Evolutionary conservation across 1,140 invertebrate genomes (phyloP), one percentile per base, ranked within the genome.

Genomic region (Ceratina japonica): DNA sequence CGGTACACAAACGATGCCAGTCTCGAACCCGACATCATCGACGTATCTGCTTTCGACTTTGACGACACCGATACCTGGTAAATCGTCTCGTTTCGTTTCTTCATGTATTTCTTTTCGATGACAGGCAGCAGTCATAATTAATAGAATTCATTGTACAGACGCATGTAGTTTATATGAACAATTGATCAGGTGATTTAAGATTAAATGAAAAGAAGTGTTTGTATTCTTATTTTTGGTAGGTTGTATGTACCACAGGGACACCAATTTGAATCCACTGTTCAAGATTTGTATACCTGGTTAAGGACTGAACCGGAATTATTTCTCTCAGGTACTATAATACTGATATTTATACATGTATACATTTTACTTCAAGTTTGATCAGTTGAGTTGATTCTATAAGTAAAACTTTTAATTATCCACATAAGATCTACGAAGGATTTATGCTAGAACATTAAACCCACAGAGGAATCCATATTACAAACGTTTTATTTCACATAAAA

Each of bases 281-380:
- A 84, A 12, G 79, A 88, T 80, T 73, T 88, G 31, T 69, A 79
- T 13, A 65, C 70, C 24, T 88, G 87, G 87, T 63, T 88, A 54
- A 88, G 70, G 56, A 79, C 31, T 52, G 80, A 84, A 73, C 66
- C 73, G 16, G 74, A 86, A 20, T 54, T 78, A 18, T 65, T 27
- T 63, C 59, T 81, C 61, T 62, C 31, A 75, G 70, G 84, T 85
- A 31, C 27, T n/a, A n/a, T n/a, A n/a, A n/a, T n/a, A 4, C 27
- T 31, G 27, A 31, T 31, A 4, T 31, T 31, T 31, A 31, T 31
- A 31, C 27, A 4, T 31, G 27, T 31, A 31, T 4, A 31, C 1
- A 31, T 31, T 31, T 4, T 31, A 31, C 27, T 31, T 1, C 27
- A 4, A 31, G 27, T 31, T 31, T 31, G 27, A 31, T 31, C 27